A percentile compares a stretch with the other conserved stretches of the same genome.
These are phyloP conservation scores for Anastrepha obliqua DNA, from an alignment of 1,140 invertebrate genomes.

Conservation along the genomic window DNA sequence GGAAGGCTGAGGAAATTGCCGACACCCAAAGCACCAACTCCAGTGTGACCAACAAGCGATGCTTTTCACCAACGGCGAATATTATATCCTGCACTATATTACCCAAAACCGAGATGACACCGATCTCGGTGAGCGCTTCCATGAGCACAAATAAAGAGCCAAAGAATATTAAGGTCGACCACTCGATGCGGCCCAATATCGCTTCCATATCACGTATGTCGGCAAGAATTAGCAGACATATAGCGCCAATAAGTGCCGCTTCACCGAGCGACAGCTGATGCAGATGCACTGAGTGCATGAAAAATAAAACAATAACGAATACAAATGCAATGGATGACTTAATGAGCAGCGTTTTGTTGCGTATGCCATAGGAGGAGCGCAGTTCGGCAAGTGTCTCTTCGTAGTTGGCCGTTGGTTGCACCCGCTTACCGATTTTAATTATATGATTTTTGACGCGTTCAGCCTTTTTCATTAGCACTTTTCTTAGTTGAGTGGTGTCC, in stretches of 20 bases:
- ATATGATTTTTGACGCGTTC: constrained; percentile 38
- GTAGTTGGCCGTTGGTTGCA: background rate
- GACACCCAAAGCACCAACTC: constrained; percentile 84
- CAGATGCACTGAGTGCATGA: constrained; percentile 81
- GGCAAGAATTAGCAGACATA: constrained; percentile 81
- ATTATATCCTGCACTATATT: constrained; percentile 79
- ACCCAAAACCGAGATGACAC: constrained; percentile 82
- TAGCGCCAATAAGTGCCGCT: constrained; percentile 82
- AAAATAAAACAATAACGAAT: constrained; percentile 81
- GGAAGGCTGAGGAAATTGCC: constrained; percentile 82
- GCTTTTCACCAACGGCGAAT: constrained; percentile 76
- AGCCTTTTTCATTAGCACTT: constrained; percentile 54
- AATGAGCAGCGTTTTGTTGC: constrained; percentile 78
- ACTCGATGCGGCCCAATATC: constrained; percentile 84
- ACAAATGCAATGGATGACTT: constrained; percentile 79
- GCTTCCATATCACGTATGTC: constrained; percentile 79
- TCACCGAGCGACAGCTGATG: constrained; percentile 80
- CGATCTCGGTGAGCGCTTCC: constrained; percentile 82
- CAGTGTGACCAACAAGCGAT: constrained; percentile 80
- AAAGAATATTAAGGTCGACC: constrained; percentile 87
- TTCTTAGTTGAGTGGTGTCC: constrained; percentile 55
- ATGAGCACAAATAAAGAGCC: constrained; percentile 85
- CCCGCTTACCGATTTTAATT: background rate
- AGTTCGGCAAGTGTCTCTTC: constrained; percentile 61
- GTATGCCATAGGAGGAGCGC: constrained; percentile 75